These are phyloP conservation scores for Glaucidium brasilianum DNA, from an alignment of 2,113 vertebrate species.

Conservation along the genomic window DNA sequence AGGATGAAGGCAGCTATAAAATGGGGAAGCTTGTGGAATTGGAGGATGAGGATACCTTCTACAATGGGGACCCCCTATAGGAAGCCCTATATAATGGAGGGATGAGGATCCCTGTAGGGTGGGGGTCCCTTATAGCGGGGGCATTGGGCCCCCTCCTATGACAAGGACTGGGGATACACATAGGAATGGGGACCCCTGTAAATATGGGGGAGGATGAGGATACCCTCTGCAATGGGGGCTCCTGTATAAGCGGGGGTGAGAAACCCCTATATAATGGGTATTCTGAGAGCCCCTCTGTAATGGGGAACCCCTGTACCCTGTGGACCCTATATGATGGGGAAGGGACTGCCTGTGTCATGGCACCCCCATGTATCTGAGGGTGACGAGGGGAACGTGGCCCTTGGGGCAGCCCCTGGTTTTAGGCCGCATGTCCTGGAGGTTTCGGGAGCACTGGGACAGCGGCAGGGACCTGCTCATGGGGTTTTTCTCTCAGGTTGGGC, in stretches of 20 bases:
- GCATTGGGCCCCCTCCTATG: accelerated
- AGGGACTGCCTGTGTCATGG: neutral
- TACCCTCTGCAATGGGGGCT: neutral
- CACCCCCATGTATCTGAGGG: neutral
- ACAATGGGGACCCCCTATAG: accelerated
- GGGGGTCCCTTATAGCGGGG: neutral
- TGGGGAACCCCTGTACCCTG: too few relatives aligned
- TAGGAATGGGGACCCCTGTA: neutral
- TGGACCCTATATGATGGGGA: neutral
- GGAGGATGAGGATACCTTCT: neutral
- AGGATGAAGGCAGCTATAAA: neutral
- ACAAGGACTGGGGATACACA: neutral
- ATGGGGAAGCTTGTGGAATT: accelerated
- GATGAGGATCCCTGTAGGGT: accelerated
- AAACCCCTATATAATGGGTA: neutral
- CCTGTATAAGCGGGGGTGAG: accelerated
- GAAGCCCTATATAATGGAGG: too few relatives aligned
- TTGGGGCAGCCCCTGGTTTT: accelerated
- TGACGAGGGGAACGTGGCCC: accelerated
- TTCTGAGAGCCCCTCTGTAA: neutral
- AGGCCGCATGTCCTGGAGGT: too few relatives aligned
- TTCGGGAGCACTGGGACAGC: neutral
- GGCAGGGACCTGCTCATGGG: neutral
- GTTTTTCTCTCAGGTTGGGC: slow-evolving; percentile 80
- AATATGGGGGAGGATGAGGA: neutral